Percentiles rank a stretch among this genome's conserved stretches.
phyloP scores from a whole-genome alignment of 2,888 invertebrate species.

The Diabrotica balteata region DNA sequence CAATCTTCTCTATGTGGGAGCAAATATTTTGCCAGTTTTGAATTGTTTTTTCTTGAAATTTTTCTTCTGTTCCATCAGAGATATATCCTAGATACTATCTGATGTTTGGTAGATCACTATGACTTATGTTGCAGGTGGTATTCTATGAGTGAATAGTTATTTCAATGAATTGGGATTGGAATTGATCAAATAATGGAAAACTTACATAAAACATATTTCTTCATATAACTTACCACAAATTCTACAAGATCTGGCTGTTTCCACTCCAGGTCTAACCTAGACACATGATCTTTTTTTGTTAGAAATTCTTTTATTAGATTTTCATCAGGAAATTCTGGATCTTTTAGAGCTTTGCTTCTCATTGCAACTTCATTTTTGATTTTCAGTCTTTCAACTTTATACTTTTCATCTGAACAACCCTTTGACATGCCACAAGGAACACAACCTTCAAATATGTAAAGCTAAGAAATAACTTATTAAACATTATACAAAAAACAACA shows the following conservation, averaged over 20 bases:
- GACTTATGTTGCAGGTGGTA: too few species aligned
- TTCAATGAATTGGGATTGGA: too few species aligned
- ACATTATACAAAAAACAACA: not conserved
- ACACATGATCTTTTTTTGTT: constrained; percentile 63
- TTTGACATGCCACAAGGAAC: constrained; percentile 66
- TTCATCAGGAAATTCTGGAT: constrained; percentile 74
- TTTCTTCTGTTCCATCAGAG: too few species aligned
- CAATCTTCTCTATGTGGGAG: too few species aligned
- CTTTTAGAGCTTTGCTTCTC: constrained; percentile 71
- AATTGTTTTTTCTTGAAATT: too few species aligned
- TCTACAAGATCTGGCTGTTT: constrained; percentile 72
- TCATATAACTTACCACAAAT: constrained; percentile 68
- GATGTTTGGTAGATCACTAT: too few species aligned
- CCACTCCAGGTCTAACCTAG: constrained; percentile 67
- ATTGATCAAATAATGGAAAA: too few species aligned
- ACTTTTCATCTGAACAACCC: constrained; percentile 68
- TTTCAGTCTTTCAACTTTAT: constrained; percentile 69
- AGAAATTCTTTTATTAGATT: constrained; percentile 78
- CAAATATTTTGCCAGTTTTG: too few species aligned
- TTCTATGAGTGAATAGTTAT: too few species aligned
- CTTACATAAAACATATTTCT: not conserved
- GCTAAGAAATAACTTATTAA: too few species aligned
- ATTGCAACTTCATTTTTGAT: constrained; percentile 74
- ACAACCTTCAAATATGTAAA: constrained; percentile 63
- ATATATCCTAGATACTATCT: too few species aligned